These are phyloP conservation scores for Balaenoptera acutorostrata DNA, from an alignment of 2,113 vertebrate genomes.

Conservation along the genomic window DNA sequence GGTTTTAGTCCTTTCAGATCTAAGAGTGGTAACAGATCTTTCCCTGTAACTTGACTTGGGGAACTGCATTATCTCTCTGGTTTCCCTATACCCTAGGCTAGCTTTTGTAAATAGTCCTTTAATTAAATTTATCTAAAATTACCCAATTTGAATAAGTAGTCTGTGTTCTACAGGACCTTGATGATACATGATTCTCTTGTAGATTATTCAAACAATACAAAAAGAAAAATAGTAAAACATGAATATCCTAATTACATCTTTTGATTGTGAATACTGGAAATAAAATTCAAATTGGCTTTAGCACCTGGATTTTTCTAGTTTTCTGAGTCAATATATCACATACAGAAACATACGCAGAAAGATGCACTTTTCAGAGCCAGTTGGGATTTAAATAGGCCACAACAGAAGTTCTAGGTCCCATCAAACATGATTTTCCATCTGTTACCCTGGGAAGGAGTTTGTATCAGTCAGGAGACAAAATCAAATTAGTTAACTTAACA, in stretches of 20 bases:
- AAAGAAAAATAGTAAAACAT: not conserved
- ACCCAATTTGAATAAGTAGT: not conserved
- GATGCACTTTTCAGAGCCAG: not conserved
- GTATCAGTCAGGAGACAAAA: not conserved
- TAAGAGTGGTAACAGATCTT: not conserved
- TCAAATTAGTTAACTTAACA: not conserved
- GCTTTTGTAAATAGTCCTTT: not conserved
- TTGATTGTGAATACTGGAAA: slow-evolving; percentile 21
- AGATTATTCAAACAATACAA: slow-evolving; percentile 20
- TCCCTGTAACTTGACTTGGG: not conserved
- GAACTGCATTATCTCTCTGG: not conserved
- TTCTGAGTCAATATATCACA: not conserved
- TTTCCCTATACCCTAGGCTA: not conserved
- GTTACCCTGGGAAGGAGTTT: not conserved
- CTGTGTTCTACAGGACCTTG: not conserved
- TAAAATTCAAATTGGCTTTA: not conserved
- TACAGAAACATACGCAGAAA: not conserved
- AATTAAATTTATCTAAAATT: slow-evolving; percentile 32
- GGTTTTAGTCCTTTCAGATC: slow-evolving; percentile 6
- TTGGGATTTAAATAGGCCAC: not conserved
- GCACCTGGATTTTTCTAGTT: not conserved
- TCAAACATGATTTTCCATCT: not conserved
- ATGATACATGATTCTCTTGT: not conserved
- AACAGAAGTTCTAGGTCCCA: not conserved
- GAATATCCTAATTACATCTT: not conserved